These are phyloP conservation scores for Rhadina sibilatrix DNA, from an alignment of 2,113 vertebrate species.

Conservation along the genomic window DNA sequence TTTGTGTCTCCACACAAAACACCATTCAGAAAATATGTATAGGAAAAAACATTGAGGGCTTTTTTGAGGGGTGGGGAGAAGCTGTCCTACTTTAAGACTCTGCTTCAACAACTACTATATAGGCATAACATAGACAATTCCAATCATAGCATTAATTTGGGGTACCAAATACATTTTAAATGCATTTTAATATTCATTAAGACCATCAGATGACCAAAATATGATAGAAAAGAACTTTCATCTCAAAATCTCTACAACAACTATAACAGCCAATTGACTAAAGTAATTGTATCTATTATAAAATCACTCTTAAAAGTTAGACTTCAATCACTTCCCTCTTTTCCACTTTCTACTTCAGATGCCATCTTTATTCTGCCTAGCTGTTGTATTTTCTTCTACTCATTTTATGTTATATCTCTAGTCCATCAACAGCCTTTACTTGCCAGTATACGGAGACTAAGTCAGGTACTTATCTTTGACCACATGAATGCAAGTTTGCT, in stretches of 20 bases:
- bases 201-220: not conserved
- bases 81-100: not conserved
- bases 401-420: not conserved
- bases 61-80: not conserved
- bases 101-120: not conserved
- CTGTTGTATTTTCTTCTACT: not conserved
- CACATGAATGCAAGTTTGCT: not conserved
- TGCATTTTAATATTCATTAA: not conserved
- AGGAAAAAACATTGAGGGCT: not conserved
- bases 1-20: constrained; percentile 55
- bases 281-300: not conserved
- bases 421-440: not conserved
- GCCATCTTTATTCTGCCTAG: not conserved
- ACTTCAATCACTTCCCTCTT: not conserved
- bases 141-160: not conserved
- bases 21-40: constrained; percentile 19
- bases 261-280: not conserved
- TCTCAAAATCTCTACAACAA: not conserved
- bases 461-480: not conserved
- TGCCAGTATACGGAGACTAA: not conserved
- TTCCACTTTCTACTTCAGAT: not conserved
- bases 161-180: not conserved
- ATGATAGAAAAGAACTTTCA: not conserved
- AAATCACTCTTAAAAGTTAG: not conserved
- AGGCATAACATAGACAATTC: not conserved